Evolutionary conservation across 2,888 invertebrate genomes (phyloP), one percentile per base, ranked within the genome.

Genomic region (Spodoptera littoralis): DNA sequence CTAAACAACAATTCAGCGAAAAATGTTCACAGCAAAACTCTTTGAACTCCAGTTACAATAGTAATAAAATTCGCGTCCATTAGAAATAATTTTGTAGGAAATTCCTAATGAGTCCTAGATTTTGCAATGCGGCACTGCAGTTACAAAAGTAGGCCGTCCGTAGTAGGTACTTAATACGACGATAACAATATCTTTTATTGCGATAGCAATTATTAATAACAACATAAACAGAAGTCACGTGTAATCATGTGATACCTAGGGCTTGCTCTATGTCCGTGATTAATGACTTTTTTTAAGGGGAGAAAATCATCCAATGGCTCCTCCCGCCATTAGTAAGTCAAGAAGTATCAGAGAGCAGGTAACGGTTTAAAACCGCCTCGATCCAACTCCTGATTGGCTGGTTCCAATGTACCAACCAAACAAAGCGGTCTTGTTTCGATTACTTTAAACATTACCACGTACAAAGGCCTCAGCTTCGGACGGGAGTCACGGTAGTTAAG

Each of bases 121-220:
- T 59, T 52, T 42, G 73, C 65, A 71, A 51, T 71, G 65, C 65
- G 55, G 46, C 45, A 55, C 65, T 73, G 66, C 76, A 61, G 61
- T 13, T 11, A 47, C 27, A 13, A 42, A 73, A 72, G 47, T 72
- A 60, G 73, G 73, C 12, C 73, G 45, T 22, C 9, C 8, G 18
- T 1, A 24, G 27, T 57, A 59, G 53, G 36, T 36, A 50, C 36
- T 45, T 44, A 46, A 54, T 36, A 53, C 45, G 68, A 67, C 45
- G 68, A 67, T 73, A 67, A 49, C 73, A 66, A 51, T 52, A 55
- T 62, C n/a, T 55, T 48, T 48, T 44, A 71, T 65, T 51, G 24
- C 44, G 55, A 65, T 72, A 46, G 36, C 36, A 13, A 64, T 41
- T 44, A 42, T 41, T 11, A n/a, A 22, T 55, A 30, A 46, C 13